Evolutionary conservation across 1,140 invertebrate genomes (phyloP), one percentile per base, ranked within the genome.

Genomic region (Drosophila guanche): DNA sequence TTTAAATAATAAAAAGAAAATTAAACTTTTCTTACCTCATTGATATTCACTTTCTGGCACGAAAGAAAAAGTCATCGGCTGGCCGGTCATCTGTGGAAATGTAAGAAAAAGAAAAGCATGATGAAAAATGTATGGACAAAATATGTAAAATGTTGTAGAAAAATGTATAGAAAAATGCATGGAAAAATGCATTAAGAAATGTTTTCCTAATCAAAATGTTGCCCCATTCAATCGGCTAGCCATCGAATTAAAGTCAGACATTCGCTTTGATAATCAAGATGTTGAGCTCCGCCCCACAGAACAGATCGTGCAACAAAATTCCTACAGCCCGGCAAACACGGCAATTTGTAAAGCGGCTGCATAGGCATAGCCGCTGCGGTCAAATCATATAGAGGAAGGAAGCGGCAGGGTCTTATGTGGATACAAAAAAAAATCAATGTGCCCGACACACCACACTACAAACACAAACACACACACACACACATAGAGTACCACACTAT

Each of bases 341-440:
- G 77, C 73, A 76, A 81, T 81, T 76, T 76, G 61, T 62, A 73
- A 63, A 81, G 58, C 78, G 58, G 65, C 42, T 47, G 63, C 72
- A 69, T 74, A 68, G 65, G 69, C 72, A 69, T 74, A 68, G 65
- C 70, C 65, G 71, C 25, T 84, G 75, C 83, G 79, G 79, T 83
- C 74, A 66, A 83, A 65, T 69, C 63, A 55, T 73, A 55, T 56
- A 41, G 43, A 25, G 57, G 42, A 57, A 59, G 58, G 29, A 3
- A 33, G 29, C 25, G 25, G 25, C 5, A 8, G 29, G 29, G 53
- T 46, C 58, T 70, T 45, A 27, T 29, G 51, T 63, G 54, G 63
- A 42, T 33, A 66, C 60, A 50, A 61, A 74, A 80, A 77, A 78
- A 88, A 86, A 84, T 83, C 83, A 86, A 86, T 88, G 83, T 61